Base-by-base conservation (phyloP, 1,140 invertebrate genomes). In the Formica exsecta region DNA sequence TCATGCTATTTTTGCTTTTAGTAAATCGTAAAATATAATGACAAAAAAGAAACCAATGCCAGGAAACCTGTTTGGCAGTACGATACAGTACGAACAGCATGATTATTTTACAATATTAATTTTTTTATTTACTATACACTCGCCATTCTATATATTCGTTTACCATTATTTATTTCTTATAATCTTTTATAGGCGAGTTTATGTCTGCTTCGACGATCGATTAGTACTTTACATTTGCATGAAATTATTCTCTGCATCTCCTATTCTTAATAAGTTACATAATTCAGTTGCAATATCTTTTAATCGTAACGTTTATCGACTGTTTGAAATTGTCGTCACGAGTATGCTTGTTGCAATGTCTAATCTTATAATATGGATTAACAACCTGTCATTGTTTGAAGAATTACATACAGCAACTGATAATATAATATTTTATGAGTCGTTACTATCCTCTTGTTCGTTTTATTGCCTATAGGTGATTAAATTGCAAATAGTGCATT, bases 31-130 rank as follows among this genome's bases (percentile, higher is more conserved):
- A 73, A 73, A 62, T 38, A 48, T 48, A 51, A 16, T 29, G 68
- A 54, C 29, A 66, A 80, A 54, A 70, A 44, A 36, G 22, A 44
- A 51, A 51, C 11, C n/a, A 68, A 71, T 25, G 36, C 65, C 66
- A n/a, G 25, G 41, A 25, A 73, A 73, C 3, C 13, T 54, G 19
- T 61, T 83, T 74, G 79, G 66, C 66, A 83, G 68, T 38, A 61
- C 73, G 38, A 83, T 54, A 83, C 61, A 83, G 38, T 57, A 65
- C 38, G 66, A 57, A 36, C 29, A 54, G 32, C 38, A 59, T 32
- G 38, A 83, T 73, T 74, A 83, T 83, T 61, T 83, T 83, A 83
- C 79, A 83, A 48, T 83, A 74, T 74, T 61, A 25, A 83, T 62
- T 83, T 62, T 29, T 61, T 65, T 73, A 73, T 59, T 73, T 61